Conservation (phyloP, 2,888 invertebrate genomes). For the Anticlea derivata region DNA sequence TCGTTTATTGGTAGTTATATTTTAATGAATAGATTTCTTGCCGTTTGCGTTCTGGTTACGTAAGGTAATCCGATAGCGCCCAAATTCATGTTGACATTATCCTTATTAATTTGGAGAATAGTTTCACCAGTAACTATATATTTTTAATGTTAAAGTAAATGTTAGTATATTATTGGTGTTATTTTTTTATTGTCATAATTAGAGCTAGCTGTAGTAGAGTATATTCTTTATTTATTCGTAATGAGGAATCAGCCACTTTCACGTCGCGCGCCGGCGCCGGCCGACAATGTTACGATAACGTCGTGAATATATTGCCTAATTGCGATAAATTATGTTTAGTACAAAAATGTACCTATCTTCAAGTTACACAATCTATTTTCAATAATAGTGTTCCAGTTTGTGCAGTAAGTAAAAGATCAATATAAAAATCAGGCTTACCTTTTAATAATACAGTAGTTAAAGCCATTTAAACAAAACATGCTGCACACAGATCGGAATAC, state of each 20-base stretch:
- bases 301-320: no score
- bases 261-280: neutral
- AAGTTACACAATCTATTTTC: no score
- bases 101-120: slow-evolving; percentile 13
- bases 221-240: slow-evolving; percentile 3
- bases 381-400: no score
- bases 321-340: no score
- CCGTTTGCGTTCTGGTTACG: slow-evolving; percentile 9
- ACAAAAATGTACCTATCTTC: no score
- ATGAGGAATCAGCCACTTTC: neutral
- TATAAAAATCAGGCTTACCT: no score
- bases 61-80: slow-evolving; percentile 4
- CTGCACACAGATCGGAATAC: no score
- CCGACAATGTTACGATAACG: neutral
- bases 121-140: slow-evolving; percentile 12
- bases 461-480: no score
- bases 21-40: slow-evolving; percentile 16
- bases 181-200: slow-evolving; percentile 7
- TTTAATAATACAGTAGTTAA: no score
- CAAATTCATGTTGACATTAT: neutral
- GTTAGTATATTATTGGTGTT: slow-evolving; percentile 10
- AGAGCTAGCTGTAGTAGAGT: neutral
- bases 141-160: slow-evolving; percentile 14
- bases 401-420: no score
- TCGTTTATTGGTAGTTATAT: slow-evolving; percentile 18